A percentile compares a stretch with the other conserved stretches of the same genome.
These are phyloP conservation scores for Lacerta agilis DNA, from an alignment of 2,797 vertebrate genomes.

Conservation along the genomic window DNA sequence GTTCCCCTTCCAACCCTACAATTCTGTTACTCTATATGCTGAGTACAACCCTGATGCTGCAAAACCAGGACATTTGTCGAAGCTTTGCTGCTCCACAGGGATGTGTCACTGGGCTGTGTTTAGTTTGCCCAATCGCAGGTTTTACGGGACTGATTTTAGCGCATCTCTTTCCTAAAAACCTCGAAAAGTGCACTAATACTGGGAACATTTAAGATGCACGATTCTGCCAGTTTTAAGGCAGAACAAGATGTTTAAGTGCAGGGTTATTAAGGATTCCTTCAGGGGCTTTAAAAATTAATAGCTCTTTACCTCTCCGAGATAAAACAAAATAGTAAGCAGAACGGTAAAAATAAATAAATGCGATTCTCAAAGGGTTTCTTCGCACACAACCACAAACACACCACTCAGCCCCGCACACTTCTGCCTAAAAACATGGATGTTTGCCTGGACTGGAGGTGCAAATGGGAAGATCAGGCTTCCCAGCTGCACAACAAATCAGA, in stretches of 20 bases:
- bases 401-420: too few species aligned
- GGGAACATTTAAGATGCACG: not conserved
- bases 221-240: not conserved
- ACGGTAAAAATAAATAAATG: not conserved
- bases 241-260: not conserved
- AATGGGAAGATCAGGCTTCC: too few species aligned
- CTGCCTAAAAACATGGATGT: not conserved
- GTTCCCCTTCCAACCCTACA: too few species aligned
- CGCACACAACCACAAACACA: too few species aligned
- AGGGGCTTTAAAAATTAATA: conserved; percentile 13
- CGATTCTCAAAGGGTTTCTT: not conserved
- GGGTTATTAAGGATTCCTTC: not conserved
- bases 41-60: not conserved
- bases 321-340: not conserved
- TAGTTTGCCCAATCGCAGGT: too few species aligned
- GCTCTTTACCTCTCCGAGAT: conserved; percentile 3
- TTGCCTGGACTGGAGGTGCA: not conserved
- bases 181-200: not conserved
- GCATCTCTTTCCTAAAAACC: not conserved
- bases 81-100: not conserved
- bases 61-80: not conserved
- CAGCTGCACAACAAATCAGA: too few species aligned
- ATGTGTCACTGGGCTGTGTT: not conserved
- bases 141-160: not conserved
- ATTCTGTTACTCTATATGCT: not conserved